These are phyloP conservation scores for Centroberyx gerrardi DNA, from an alignment of 2,797 vertebrate species.

Conservation along the genomic window DNA sequence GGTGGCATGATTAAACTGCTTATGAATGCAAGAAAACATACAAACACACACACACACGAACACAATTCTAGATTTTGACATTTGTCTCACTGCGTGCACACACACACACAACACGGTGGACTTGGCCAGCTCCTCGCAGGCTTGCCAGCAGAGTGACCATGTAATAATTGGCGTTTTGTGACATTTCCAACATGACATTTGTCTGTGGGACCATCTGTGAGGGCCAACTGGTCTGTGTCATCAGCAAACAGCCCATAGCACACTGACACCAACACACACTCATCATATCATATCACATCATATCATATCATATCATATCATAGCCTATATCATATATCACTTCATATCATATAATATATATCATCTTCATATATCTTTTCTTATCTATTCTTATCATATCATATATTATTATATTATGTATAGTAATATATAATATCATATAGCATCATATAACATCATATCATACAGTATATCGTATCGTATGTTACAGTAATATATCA, in stretches of 20 bases:
- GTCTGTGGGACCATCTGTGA: constrained; percentile 76
- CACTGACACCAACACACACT: constrained; percentile 11
- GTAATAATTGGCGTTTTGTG: constrained; percentile 62
- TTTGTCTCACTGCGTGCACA: constrained; percentile 14
- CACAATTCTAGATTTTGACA: constrained; percentile 15
- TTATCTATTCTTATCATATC: too few relatives aligned
- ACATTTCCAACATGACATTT: constrained; percentile 80
- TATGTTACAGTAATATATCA: too few relatives aligned
- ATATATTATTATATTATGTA: too few relatives aligned
- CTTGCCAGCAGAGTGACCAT: constrained; percentile 55
- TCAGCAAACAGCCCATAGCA: constrained; percentile 35
- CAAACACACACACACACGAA: constrained; percentile 27
- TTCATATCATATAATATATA: too few relatives aligned
- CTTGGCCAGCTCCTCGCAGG: constrained; percentile 43
- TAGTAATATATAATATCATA: too few relatives aligned
- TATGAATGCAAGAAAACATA: constrained; percentile 29
- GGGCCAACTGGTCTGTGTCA: constrained; percentile 66
- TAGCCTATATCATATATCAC: neutral
- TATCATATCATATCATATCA: neutral
- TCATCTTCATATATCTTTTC: too few relatives aligned
- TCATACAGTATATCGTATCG: too few relatives aligned
- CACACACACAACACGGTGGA: constrained; percentile 7
- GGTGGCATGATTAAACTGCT: constrained; percentile 49
- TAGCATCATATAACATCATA: too few relatives aligned
- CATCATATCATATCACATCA: neutral